These are phyloP conservation scores for Pycnonotus jocosus DNA, from an alignment of 2,113 vertebrate species.

Conservation along the genomic window DNA sequence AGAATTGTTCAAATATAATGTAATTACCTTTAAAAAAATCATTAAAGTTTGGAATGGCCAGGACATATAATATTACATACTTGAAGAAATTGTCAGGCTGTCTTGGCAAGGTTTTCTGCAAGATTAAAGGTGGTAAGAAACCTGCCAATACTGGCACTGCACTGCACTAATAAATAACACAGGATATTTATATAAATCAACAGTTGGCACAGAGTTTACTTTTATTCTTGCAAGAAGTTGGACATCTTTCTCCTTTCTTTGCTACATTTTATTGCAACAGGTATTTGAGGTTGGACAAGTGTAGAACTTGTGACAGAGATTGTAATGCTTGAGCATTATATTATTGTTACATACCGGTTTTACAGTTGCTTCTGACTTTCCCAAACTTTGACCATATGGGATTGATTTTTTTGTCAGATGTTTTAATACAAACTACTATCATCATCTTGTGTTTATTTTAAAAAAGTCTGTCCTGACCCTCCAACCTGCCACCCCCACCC, in stretches of 20 bases:
- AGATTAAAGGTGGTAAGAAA: neutral
- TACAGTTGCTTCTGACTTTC: neutral
- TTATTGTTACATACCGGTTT: neutral
- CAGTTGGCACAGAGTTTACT: neutral
- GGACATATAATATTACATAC: neutral
- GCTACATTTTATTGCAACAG: neutral
- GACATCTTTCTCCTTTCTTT: neutral
- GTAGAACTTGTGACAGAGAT: neutral
- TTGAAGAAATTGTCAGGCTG: neutral
- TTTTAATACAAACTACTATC: neutral
- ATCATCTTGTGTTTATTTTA: neutral
- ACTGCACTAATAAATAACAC: neutral
- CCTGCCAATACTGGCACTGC: neutral
- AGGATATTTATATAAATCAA: neutral
- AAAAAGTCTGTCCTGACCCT: neutral
- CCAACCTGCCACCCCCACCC: rapidly evolving
- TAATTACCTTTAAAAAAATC: neutral
- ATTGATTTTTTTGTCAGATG: neutral
- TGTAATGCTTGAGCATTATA: neutral
- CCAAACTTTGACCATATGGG: neutral
- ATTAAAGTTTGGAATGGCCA: neutral
- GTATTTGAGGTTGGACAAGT: neutral
- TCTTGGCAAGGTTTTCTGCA: neutral
- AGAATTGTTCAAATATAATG: neutral
- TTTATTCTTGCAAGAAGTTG: neutral